Evolutionary conservation across 2,888 invertebrate species (phyloP).

Genomic region (Portevinia maculata): DNA sequence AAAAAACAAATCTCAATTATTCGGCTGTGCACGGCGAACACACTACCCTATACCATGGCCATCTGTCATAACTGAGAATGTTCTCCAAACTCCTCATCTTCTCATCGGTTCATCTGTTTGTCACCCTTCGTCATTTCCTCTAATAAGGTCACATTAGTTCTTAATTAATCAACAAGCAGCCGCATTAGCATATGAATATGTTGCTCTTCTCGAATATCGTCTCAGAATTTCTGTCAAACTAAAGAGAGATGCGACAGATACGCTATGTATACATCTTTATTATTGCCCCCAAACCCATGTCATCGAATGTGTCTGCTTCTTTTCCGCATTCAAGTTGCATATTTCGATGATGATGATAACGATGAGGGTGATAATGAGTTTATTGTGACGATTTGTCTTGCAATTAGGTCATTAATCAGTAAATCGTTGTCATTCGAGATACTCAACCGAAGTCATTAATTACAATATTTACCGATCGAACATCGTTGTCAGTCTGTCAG

Average conservation of each 20-base stretch:
- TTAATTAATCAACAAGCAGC: slow-evolving; percentile 69
- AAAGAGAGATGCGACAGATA: slow-evolving; percentile 21
- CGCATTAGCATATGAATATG: slow-evolving; percentile 44
- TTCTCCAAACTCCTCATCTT: slow-evolving; percentile 31
- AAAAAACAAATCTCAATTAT: slow-evolving; percentile 12
- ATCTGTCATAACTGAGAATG: slow-evolving; percentile 2
- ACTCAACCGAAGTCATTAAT: slow-evolving; percentile 46
- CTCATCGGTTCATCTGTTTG: slow-evolving; percentile 49
- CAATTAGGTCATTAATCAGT: slow-evolving; percentile 53
- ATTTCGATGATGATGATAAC: slow-evolving; percentile 10
- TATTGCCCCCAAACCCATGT: slow-evolving; percentile 12
- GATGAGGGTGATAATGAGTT: slow-evolving; percentile 31
- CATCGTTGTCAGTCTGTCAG: slow-evolving; percentile 2
- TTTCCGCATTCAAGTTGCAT: slow-evolving; percentile 48
- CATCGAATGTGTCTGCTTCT: slow-evolving; percentile 21
- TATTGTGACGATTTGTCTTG: slow-evolving; percentile 40
- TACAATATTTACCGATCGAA: slow-evolving; percentile 16
- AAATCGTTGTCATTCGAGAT: slow-evolving; percentile 46
- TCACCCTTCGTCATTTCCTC: slow-evolving; percentile 44
- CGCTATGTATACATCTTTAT: slow-evolving; percentile 4
- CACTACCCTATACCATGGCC: slow-evolving; percentile 6
- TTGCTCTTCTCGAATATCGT: slow-evolving; percentile 24
- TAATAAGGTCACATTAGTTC: slow-evolving; percentile 68
- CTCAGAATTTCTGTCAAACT: slow-evolving; percentile 11
- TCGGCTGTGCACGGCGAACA: slow-evolving; percentile 19